These are phyloP conservation scores for Mechanitis messenoides DNA, from an alignment of 2,888 invertebrate species.

Conservation along the genomic window DNA sequence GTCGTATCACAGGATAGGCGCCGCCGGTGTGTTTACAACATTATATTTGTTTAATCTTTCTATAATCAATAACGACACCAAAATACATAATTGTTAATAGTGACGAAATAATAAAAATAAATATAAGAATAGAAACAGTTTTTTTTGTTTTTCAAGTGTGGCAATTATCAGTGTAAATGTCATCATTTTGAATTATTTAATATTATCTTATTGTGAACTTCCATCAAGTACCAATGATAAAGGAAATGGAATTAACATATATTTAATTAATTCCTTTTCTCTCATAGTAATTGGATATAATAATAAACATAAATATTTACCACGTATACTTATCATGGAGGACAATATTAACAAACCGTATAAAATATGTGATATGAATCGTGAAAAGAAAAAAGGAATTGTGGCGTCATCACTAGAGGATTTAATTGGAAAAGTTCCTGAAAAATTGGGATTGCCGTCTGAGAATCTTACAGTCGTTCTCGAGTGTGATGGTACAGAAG, in stretches of 20 bases:
- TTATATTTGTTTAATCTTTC: slow-evolving; percentile 7
- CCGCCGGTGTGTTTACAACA: slow-evolving; percentile 18
- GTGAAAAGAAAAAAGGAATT: slow-evolving; percentile 88
- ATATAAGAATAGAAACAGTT: slow-evolving; percentile 2
- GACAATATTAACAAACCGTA: slow-evolving; percentile 81
- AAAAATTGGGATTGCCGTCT: slow-evolving; percentile 81
- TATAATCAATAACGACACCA: not conserved
- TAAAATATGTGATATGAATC: slow-evolving; percentile 86
- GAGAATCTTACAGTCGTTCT: slow-evolving; percentile 87
- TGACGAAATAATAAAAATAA: not conserved
- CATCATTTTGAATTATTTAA: slow-evolving; percentile 19
- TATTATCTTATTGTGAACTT: not conserved
- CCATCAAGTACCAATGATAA: slow-evolving; percentile 4
- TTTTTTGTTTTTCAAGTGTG: slow-evolving; percentile 14
- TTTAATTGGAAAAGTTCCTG: slow-evolving; percentile 84
- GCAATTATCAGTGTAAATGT: slow-evolving; percentile 25
- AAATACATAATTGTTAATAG: too few relatives aligned
- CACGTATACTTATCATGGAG: slow-evolving; percentile 62
- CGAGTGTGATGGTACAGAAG: slow-evolving; percentile 95
- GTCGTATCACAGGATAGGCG: slow-evolving; percentile 36
- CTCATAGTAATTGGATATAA: not conserved
- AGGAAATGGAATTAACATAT: slow-evolving; percentile 8
- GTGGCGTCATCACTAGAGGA: slow-evolving; percentile 88
- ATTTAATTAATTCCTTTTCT: slow-evolving; percentile 9
- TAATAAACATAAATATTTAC: slow-evolving; percentile 1